Evolutionary conservation across 2,888 invertebrate genomes (phyloP), one percentile per base, ranked within the genome.

Genomic region (Cheilosia vulpina): DNA sequence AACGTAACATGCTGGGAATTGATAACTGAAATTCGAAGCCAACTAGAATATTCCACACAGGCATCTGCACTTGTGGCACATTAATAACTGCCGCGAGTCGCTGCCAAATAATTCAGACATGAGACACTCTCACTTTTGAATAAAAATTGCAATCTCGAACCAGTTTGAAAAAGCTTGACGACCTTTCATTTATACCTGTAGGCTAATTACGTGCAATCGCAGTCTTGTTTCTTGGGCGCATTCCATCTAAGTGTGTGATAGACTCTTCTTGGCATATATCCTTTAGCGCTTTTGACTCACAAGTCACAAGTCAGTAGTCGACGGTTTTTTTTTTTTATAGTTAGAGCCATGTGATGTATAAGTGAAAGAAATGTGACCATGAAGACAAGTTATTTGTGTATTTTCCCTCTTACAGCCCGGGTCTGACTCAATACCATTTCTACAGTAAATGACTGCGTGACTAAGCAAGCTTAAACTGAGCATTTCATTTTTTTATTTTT

Each of bases 351-450:
- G 3, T 13, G 45, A 45, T 7, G 45, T 45, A 34, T 19, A n/a
- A 65, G 65, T 66, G 55, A 68, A 45, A 55, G 43, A 68, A 53
- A 57, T 57, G 52, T 60, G 72, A 53, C 60, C 72, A 72, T 72
- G 62, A 58, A 50, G 58, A 43, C 52, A 62, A 53, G 52, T 62
- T 52, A 57, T 38, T 19, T 50, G 4, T 9, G 41, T 24, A 15
- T 58, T 47, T 47, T 17, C 24, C 41, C 17, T 34, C 47, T 7
- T 47, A 17, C 19, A 13, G 21, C 5, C 4, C 9, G 15, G 34
- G 13, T 38, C 41, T 15, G n/a, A 41, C 2, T 21, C 38, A n/a
- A 41, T 4, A 21, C 3, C 6, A 15, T 58, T 41, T 21, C 19
- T 50, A 15, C 24, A 24, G 45, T 38, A 13, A 13, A 3, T 13